Base-by-base conservation (phyloP, 2,113 vertebrate genomes). In the Trichomycterus rosablanca region DNA sequence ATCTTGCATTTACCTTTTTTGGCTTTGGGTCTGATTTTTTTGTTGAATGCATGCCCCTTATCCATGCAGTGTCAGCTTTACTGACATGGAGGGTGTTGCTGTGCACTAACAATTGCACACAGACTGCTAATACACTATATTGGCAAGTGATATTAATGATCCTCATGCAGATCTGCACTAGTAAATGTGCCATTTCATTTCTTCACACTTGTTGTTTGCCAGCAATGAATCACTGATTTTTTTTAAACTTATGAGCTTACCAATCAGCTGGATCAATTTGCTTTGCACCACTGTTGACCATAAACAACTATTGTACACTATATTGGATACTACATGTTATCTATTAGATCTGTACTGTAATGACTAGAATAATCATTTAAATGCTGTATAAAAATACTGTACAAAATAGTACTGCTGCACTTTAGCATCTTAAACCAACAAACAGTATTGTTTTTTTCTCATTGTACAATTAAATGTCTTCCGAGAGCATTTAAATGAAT, bases 1-100 rank as follows among this genome's bases (percentile, higher is more conserved):
- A 46, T 64, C 49, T 24, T 37, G 59, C 26, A 12, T 28, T 59
- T 48, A 12, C 57, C 28, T 50, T 28, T 71, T 60, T 68, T 67
- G 44, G 26, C 59, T 56, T 20, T 18, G 30, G 43, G 46, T 70
- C 30, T 19, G 35, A 42, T 63, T 55, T 66, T 34, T 57, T 56
- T 67, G 59, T 63, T n/a, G n/a, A n/a, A 26, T 67, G 34, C 52
- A 63, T 57, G 60, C 34, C 51, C 51, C 20, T 16, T 23, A 32
- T 7, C 23, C 30, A 14, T 45, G 11, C 26, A 63, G 43, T 24
- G 46, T 48, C 30, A 51, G 42, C 60, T 22, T 40, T 22, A 10
- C 52, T 37, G 34, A 23, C 52, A 39, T 65, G 32, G 30, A 45
- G 52, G 58, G 43, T 57, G 52, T 40, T 57, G 32, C 34, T 48